Conservation (phyloP, 2,113 vertebrate genomes). For the Petromus typicus region DNA sequence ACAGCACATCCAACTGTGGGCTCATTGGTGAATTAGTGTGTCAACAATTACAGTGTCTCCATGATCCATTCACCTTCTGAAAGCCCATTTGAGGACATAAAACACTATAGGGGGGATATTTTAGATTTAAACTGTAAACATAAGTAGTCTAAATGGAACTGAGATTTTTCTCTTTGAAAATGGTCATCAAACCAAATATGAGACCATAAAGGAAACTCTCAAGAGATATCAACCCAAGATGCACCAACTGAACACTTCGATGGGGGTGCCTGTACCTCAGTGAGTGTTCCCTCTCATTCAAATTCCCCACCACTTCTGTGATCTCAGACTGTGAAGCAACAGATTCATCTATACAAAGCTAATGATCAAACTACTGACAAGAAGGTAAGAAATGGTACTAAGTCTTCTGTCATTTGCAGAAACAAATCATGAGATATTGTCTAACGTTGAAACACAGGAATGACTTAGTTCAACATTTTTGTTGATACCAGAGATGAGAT, state of each 20-base stretch:
- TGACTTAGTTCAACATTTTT: background rate
- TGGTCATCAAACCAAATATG: background rate
- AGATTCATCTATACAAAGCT: background rate
- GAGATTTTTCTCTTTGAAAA: background rate
- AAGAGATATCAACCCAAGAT: background rate
- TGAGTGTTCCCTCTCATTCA: background rate
- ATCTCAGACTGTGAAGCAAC: background rate
- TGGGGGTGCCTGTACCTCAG: rapidly evolving
- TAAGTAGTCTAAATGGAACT: background rate
- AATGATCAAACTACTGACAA: background rate
- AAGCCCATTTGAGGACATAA: background rate
- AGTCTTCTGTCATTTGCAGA: background rate
- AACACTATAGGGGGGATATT: background rate
- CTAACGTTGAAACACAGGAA: background rate
- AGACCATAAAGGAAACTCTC: background rate
- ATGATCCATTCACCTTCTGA: background rate
- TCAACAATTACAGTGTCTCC: background rate
- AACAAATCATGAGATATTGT: background rate
- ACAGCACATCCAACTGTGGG: background rate
- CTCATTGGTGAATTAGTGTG: background rate
- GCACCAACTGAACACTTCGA: background rate
- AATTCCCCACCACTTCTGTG: background rate
- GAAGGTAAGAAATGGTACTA: background rate
- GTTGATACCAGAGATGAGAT: background rate
- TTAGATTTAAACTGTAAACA: background rate